These are phyloP conservation scores for Brachycybe producta DNA, from an alignment of 2,888 invertebrate species.

Conservation along the genomic window DNA sequence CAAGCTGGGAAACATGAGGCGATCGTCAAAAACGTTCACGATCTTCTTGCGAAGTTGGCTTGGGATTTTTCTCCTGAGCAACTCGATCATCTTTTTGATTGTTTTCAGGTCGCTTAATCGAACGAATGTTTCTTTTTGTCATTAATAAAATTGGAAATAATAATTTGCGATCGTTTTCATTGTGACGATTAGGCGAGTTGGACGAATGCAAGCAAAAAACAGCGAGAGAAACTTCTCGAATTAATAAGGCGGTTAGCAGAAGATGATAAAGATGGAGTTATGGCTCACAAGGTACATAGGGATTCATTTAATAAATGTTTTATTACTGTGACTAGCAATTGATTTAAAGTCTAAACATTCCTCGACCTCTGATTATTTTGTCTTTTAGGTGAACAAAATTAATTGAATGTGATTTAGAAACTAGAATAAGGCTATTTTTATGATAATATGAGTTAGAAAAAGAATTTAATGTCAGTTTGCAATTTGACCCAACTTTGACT, in stretches of 20 bases:
- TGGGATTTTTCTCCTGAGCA: constrained; percentile 98
- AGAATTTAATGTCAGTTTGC: too few relatives aligned
- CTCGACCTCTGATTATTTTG: neutral
- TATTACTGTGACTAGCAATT: too few relatives aligned
- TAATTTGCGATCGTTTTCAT: neutral
- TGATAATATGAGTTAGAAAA: too few relatives aligned
- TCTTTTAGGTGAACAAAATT: too few relatives aligned
- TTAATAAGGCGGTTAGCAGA: constrained; percentile 87
- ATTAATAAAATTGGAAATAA: neutral
- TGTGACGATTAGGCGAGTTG: constrained; percentile 49
- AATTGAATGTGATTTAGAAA: too few relatives aligned
- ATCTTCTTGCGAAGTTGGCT: constrained; percentile 85
- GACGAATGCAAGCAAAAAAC: constrained; percentile 90
- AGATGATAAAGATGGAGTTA: constrained; percentile 96
- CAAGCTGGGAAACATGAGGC: constrained; percentile 97
- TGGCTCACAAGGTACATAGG: constrained; percentile 93
- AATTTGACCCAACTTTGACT: too few relatives aligned
- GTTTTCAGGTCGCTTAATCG: constrained; percentile 96
- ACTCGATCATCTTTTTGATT: constrained; percentile 89
- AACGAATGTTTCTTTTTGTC: too few relatives aligned
- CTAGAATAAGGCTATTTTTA: too few relatives aligned
- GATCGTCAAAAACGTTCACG: constrained; percentile 95
- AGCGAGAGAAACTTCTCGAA: constrained; percentile 87
- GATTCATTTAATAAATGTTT: too few relatives aligned
- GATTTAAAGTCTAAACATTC: too few relatives aligned